A percentile compares a stretch with the other conserved stretches of the same genome.
Conservation (phyloP, 2,888 invertebrate genomes). For the Lithophane socia region DNA sequence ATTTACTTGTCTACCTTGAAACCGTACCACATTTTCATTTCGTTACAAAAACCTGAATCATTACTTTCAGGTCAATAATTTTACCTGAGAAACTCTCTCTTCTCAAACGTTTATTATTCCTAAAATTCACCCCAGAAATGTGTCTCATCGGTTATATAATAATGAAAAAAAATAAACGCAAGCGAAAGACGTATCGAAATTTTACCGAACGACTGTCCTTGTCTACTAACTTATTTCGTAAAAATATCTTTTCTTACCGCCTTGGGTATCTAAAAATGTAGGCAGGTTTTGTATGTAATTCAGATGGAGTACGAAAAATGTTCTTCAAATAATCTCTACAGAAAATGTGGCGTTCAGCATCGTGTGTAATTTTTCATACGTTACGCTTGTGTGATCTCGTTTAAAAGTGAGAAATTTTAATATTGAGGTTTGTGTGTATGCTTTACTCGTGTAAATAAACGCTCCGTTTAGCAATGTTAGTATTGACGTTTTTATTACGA, state of each 20-base stretch:
- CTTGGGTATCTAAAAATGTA: constrained; percentile 5
- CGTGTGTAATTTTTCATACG: constrained; percentile 45
- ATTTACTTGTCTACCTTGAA: not conserved
- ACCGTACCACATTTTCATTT: not conserved
- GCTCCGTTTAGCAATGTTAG: constrained; percentile 31
- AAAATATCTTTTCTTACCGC: constrained; percentile 23
- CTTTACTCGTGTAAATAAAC: constrained; percentile 32
- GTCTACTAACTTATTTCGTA: constrained; percentile 43
- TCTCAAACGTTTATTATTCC: constrained; percentile 14
- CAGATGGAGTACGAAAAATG: constrained; percentile 26
- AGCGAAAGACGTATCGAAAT: constrained; percentile 46
- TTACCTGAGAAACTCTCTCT: not conserved
- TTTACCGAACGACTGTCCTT: constrained; percentile 27
- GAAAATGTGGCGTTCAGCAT: constrained; percentile 14
- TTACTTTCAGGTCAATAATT: constrained; percentile 12
- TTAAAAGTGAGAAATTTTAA: constrained; percentile 44
- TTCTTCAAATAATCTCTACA: constrained; percentile 42
- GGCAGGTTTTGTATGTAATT: constrained; percentile 34
- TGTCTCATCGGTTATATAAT: constrained; percentile 39
- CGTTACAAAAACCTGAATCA: not conserved
- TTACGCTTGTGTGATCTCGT: constrained; percentile 46
- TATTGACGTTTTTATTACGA: constrained; percentile 5
- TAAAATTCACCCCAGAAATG: constrained; percentile 16
- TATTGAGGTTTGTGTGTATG: constrained; percentile 2
- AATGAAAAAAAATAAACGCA: constrained; percentile 41